phyloP scores from a whole-genome alignment of 2,113 vertebrate genomes.

The Apaloderma vittatum region DNA sequence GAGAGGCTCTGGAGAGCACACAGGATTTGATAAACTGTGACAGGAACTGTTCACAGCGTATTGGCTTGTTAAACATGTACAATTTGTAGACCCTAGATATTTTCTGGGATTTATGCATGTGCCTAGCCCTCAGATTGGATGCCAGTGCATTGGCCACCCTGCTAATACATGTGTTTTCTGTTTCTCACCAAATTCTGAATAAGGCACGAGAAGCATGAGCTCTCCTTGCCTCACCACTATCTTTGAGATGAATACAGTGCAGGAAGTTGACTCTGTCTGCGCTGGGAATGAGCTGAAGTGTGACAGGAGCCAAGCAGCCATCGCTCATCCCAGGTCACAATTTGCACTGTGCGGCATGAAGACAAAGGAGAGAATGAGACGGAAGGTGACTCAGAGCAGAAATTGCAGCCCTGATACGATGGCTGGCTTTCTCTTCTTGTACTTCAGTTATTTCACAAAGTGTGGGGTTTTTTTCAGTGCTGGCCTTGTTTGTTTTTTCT shows the following conservation, averaged over 20 bases:
- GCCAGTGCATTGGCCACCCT: neutral
- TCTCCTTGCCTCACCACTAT: neutral
- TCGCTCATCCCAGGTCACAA: neutral
- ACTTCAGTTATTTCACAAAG: neutral
- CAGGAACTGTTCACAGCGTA: neutral
- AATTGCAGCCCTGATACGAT: neutral
- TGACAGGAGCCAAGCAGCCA: neutral
- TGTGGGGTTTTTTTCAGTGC: neutral
- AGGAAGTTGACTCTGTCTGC: neutral
- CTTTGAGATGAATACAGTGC: neutral
- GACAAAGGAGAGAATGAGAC: neutral
- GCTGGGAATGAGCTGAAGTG: neutral
- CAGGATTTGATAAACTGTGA: neutral
- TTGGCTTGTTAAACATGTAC: neutral
- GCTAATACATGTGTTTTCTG: rapidly evolving
- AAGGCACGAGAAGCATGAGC: neutral
- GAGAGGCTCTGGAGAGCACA: neutral
- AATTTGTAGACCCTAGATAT: neutral
- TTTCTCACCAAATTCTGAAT: neutral
- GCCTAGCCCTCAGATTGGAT: neutral
- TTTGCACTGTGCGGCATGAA: neutral
- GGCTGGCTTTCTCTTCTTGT: neutral
- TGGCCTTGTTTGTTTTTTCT: neutral
- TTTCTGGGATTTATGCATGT: neutral
- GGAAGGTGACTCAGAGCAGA: neutral